These are phyloP conservation scores for Stegastes partitus DNA, from an alignment of 2,113 vertebrate genomes.

Conservation along the genomic window DNA sequence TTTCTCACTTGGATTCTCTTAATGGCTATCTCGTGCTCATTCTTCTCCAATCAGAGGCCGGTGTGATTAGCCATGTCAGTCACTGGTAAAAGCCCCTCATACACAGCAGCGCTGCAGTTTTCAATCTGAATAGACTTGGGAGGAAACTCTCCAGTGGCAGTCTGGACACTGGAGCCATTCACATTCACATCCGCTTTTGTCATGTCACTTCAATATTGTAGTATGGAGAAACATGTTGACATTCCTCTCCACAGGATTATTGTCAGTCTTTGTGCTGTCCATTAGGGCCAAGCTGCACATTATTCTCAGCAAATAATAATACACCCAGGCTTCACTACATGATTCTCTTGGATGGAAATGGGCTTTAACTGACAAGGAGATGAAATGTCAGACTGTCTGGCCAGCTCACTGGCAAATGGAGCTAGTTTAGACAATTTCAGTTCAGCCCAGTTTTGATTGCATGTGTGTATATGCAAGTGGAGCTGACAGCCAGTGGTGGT, in stretches of 20 bases:
- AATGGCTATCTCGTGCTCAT: conserved; percentile 75
- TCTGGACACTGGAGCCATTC: conserved; percentile 45
- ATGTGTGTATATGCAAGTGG: background rate
- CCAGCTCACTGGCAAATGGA: conserved; percentile 27
- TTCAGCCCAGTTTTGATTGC: background rate
- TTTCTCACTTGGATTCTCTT: conserved; percentile 78
- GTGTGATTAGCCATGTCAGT: conserved; percentile 79
- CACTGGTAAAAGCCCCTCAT: conserved; percentile 61
- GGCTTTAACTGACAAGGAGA: conserved; percentile 57
- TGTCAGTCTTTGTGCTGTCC: conserved; percentile 56
- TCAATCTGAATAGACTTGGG: conserved; percentile 56
- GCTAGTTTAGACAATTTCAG: conserved; percentile 38
- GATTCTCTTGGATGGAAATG: conserved; percentile 45
- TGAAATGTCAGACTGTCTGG: conserved; percentile 39
- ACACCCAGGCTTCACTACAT: background rate
- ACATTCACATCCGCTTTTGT: conserved; percentile 58
- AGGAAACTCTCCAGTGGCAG: conserved; percentile 41
- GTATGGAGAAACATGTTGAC: conserved; percentile 60
- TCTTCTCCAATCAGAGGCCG: conserved; percentile 79
- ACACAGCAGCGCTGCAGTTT: conserved; percentile 24
- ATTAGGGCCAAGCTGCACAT: conserved; percentile 48
- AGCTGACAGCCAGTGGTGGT: conserved; percentile 3
- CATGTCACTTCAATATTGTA: conserved; percentile 57
- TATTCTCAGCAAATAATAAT: conserved; percentile 54
- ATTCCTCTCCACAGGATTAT: conserved; percentile 60